Evolutionary conservation across 2,888 invertebrate species (phyloP).

Genomic region (Phymatocera aterrima): DNA sequence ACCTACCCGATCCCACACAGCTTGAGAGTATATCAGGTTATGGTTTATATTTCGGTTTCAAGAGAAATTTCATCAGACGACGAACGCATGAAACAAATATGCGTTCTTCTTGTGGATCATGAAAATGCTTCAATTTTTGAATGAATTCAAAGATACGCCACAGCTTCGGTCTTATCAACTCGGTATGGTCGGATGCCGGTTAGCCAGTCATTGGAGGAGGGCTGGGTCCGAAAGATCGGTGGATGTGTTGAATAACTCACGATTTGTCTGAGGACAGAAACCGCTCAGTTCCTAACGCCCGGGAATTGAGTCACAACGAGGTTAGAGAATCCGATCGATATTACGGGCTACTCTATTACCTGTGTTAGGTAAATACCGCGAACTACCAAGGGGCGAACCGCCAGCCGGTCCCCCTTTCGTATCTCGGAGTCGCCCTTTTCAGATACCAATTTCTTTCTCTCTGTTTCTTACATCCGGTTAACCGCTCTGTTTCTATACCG

Average conservation of each 20-base stretch:
- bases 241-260: conserved; percentile 18
- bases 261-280: conserved; percentile 1
- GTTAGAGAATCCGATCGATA: conserved; percentile 33
- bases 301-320: conserved; percentile 32
- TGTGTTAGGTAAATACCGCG: conserved; percentile 26
- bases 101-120: no score
- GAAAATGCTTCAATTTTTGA: no score
- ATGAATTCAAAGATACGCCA: no score
- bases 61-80: background rate
- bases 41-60: background rate
- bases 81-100: background rate
- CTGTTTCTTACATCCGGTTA: no score
- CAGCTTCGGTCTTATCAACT: background rate
- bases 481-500: no score
- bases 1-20: background rate
- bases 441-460: background rate
- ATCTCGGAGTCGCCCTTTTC: background rate
- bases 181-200: background rate
- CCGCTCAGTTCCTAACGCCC: conserved; percentile 29
- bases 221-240: background rate
- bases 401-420: background rate
- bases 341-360: conserved; percentile 32
- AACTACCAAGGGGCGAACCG: conserved; percentile 25
- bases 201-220: background rate
- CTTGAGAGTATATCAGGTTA: background rate